These are phyloP conservation scores for Todiramphus chloris DNA, from an alignment of 2,113 vertebrate genomes.

Conservation along the genomic window DNA sequence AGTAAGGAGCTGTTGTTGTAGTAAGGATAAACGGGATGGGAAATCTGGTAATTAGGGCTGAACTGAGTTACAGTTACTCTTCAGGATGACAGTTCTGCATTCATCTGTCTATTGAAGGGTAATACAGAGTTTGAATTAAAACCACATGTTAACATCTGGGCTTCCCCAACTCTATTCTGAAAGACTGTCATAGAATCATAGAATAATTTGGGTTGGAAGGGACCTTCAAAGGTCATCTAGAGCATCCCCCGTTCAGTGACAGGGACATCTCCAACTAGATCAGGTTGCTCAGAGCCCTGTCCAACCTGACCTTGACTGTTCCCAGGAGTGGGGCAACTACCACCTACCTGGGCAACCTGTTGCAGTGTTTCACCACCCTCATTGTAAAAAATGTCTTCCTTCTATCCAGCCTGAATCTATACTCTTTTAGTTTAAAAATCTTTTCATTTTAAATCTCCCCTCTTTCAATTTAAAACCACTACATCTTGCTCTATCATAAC, in stretches of 20 bases:
- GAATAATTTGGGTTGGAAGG: background rate
- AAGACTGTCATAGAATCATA: background rate
- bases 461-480: background rate
- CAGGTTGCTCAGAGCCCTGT: background rate
- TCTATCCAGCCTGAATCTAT: background rate
- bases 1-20: conserved; percentile 20
- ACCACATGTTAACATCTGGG: background rate
- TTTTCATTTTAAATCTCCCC: background rate
- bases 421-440: background rate
- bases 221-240: background rate
- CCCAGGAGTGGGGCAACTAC: background rate
- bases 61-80: background rate
- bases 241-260: background rate
- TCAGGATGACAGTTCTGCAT: background rate
- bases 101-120: background rate
- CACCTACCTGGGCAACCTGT: background rate
- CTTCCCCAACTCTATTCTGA: background rate
- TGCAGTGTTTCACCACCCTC: background rate
- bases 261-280: background rate
- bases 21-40: conserved; percentile 44
- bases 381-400: background rate
- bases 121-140: background rate
- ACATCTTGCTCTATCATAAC: background rate
- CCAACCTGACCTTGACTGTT: background rate
- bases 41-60: conserved; percentile 22